Conservation (phyloP, 2,888 invertebrate species). For the Drosophila nigritarsus region DNA sequence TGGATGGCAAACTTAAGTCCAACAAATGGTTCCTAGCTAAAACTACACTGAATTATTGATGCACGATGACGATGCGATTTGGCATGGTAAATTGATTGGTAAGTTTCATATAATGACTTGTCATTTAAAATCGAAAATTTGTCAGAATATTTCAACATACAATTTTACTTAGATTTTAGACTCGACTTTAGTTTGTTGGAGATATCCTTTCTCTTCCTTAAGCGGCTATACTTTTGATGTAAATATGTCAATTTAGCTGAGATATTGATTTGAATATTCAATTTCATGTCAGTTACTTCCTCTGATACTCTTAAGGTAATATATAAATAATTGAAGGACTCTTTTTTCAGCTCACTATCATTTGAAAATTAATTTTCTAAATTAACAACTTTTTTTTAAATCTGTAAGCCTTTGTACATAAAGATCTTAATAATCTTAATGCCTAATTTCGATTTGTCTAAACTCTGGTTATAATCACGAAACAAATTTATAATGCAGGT, state of each 20-base stretch:
- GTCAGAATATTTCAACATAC: background rate
- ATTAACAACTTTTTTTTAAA: background rate
- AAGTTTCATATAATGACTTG: conserved; percentile 13
- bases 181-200: background rate
- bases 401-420: background rate
- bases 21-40: conserved; percentile 73
- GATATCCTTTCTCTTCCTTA: too few species aligned
- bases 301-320: background rate
- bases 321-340: background rate
- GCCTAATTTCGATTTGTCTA: background rate
- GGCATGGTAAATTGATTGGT: conserved; percentile 62
- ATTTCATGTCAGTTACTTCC: background rate
- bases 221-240: background rate
- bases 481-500: background rate
- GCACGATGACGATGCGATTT: conserved; percentile 30
- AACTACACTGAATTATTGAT: conserved; percentile 57
- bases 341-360: background rate
- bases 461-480: background rate
- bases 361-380: background rate
- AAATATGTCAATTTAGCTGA: background rate
- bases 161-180: background rate
- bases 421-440: fast-evolving
- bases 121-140: background rate
- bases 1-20: conserved; percentile 36
- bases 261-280: background rate